A percentile compares a stretch with the other conserved stretches of the same genome.
These are phyloP conservation scores for Chrysopilus asiliformis DNA, from an alignment of 2,888 invertebrate species.

Conservation along the genomic window DNA sequence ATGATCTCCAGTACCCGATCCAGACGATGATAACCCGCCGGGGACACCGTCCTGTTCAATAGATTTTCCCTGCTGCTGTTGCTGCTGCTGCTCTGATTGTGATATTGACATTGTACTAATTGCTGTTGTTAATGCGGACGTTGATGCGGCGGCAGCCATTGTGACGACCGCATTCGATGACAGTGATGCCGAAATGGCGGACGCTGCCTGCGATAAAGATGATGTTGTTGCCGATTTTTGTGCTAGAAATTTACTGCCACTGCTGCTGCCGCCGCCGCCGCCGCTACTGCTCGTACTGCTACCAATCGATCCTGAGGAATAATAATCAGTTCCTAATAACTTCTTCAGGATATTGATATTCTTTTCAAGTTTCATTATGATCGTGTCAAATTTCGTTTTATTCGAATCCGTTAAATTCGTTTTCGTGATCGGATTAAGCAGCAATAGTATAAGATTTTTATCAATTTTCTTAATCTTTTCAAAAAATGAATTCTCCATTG, in stretches of 20 bases:
- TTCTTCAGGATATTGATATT: slow-evolving; percentile 33
- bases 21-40: not conserved
- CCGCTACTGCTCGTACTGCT: not conserved
- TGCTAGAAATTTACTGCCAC: not conserved
- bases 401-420: not conserved
- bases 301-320: not conserved
- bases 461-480: slow-evolving; percentile 31
- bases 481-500: slow-evolving; percentile 26
- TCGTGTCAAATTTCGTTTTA: slow-evolving; percentile 19
- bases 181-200: not conserved
- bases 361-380: slow-evolving; percentile 28
- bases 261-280: not conserved
- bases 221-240: not conserved
- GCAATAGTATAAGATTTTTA: slow-evolving; percentile 27
- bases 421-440: slow-evolving; percentile 28
- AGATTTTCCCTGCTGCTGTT: no score
- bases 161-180: not conserved
- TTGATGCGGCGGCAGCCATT: not conserved
- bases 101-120: not conserved
- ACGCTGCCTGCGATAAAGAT: not conserved
- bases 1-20: not conserved
- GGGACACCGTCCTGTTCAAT: not conserved
- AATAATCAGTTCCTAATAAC: slow-evolving; percentile 22
- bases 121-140: not conserved
- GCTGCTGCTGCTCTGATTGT: not conserved